Evolutionary conservation across 2,888 invertebrate species (phyloP), one percentile per base, ranked within the genome.

Genomic region (Cosmorhoe ocellata): DNA sequence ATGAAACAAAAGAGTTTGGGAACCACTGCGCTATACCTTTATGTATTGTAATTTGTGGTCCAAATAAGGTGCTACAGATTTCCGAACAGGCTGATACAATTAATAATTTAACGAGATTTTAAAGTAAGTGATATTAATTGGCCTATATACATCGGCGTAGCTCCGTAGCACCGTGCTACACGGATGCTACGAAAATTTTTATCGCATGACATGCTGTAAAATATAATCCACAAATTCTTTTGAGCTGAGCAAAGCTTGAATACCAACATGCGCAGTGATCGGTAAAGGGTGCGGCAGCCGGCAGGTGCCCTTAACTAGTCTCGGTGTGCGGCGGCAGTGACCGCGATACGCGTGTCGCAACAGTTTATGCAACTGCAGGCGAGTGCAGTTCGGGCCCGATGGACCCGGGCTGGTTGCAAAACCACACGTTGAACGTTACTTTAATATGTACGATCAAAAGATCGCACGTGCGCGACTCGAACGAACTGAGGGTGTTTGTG

Each of bases 261-360:
- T 44, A 44, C 47, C 42, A 51, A 33, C 33, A 33, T 10, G 33
- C 28, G 30, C 24, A 38, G 43, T 42, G 52, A 42, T 37, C 64
- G 71, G 69, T 57, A 58, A 56, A 81, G 83, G 88, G 87, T 83
- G 83, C 76, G 80, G 69, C 78, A 64, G 64, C 69, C 76, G 80
- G 72, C 78, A 65, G 64, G 71, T 77, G 79, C 79, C 79, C 78
- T 79, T 77, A 79, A 71, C 76, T 74, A 75, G 71, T 67, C 70
- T 67, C 58, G 52, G 49, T 52, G 61, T 69, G 72, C 74, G 69
- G 72, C 74, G 69, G 82, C 89, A 89, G 89, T 89, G 89, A 89
- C 89, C 89, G 87, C 84, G 84, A 86, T 88, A 78, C 79, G 69
- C 53, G 74, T 89, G 75, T 85, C 77, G 80, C 82, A 89, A 88